phyloP scores from a whole-genome alignment of 92 coral and sea anemone genomes.

The Chrysogorgia sp. region DNA sequence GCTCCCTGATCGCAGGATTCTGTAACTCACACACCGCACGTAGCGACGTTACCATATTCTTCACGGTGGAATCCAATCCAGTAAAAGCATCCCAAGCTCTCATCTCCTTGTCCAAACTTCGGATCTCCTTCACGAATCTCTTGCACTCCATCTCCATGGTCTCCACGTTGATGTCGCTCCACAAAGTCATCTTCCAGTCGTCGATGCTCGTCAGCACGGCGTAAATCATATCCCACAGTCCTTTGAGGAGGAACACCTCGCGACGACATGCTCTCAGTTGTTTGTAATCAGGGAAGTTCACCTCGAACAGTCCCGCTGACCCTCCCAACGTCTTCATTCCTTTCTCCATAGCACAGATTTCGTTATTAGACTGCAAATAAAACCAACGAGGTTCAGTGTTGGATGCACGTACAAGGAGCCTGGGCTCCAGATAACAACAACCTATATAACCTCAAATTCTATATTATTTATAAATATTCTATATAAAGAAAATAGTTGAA shows the following conservation, averaged over 20 bases:
- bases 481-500: too few relatives aligned
- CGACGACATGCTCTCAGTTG: slow-evolving; percentile 99
- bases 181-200: slow-evolving; percentile 93
- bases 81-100: slow-evolving; percentile 98
- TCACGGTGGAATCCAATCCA: slow-evolving; percentile 97
- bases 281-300: slow-evolving; percentile 99
- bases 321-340: slow-evolving; percentile 88
- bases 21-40: slow-evolving; percentile 99
- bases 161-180: slow-evolving; percentile 96
- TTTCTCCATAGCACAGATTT: slow-evolving; percentile 89
- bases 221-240: slow-evolving; percentile 96
- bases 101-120: slow-evolving; percentile 93
- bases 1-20: slow-evolving; percentile 97
- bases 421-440: too few relatives aligned
- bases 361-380: slow-evolving; percentile 69
- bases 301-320: slow-evolving; percentile 98
- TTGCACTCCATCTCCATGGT: slow-evolving; percentile 99
- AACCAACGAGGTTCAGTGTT: too few relatives aligned
- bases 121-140: slow-evolving; percentile 95
- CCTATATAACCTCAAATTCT: too few relatives aligned
- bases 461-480: too few relatives aligned
- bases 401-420: too few relatives aligned
- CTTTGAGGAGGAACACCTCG: slow-evolving; percentile 86
- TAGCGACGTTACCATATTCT: slow-evolving; percentile 98
- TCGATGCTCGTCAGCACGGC: slow-evolving; percentile 91